phyloP scores from a whole-genome alignment of 1,140 invertebrate species.

The Proctacanthus coquilletti region DNA sequence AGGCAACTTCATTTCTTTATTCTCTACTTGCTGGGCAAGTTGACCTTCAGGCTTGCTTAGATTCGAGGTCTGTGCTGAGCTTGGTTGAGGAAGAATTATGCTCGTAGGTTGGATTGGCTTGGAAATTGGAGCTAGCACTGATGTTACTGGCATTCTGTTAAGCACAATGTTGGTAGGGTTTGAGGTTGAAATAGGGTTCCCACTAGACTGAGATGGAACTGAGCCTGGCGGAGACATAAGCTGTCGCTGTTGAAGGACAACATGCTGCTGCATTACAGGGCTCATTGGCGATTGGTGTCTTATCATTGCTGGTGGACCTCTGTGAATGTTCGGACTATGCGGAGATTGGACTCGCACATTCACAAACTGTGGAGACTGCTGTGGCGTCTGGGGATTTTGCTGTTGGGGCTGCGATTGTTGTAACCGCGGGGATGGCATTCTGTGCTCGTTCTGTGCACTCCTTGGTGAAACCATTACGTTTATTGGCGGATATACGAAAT shows the following conservation, averaged over 20 bases:
- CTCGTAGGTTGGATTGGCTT: slow-evolving; percentile 36
- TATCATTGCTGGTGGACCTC: neutral
- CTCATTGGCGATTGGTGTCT: neutral
- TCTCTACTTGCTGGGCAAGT: too few relatives aligned
- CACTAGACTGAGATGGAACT: neutral
- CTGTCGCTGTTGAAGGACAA: slow-evolving; percentile 5
- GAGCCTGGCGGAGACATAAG: slow-evolving; percentile 1
- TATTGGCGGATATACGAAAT: slow-evolving; percentile 36
- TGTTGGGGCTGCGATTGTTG: slow-evolving; percentile 20
- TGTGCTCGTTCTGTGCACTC: slow-evolving; percentile 29
- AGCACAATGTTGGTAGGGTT: slow-evolving; percentile 5
- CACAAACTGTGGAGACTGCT: neutral
- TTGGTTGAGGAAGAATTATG: slow-evolving; percentile 32
- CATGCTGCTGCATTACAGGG: neutral
- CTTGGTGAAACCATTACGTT: slow-evolving; percentile 35
- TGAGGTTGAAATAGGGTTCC: neutral
- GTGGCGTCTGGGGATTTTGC: slow-evolving; percentile 1
- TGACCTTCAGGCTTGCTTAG: too few relatives aligned
- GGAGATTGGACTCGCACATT: neutral
- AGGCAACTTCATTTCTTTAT: slow-evolving; percentile 9
- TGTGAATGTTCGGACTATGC: neutral
- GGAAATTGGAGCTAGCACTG: slow-evolving; percentile 35
- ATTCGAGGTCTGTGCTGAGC: slow-evolving; percentile 10
- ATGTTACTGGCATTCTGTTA: slow-evolving; percentile 35
- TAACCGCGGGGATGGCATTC: slow-evolving; percentile 30